phyloP scores from a whole-genome alignment of 2,888 invertebrate genomes.

The Desoria tigrina region DNA sequence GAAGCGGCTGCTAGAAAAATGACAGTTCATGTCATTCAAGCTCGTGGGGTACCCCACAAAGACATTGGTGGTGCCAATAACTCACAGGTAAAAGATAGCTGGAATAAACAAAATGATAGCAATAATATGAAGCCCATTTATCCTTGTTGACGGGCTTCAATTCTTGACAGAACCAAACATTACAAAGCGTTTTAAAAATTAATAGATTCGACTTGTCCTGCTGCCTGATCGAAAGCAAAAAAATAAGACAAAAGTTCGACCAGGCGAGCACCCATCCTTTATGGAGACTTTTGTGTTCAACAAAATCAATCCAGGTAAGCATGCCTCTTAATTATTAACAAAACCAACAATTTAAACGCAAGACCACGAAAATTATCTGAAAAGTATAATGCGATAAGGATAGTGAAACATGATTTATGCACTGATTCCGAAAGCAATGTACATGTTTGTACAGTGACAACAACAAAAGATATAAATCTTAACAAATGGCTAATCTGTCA shows the following conservation, averaged over 20 bases:
- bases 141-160: no score
- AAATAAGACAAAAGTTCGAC: constrained; percentile 88
- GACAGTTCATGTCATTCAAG: constrained; percentile 88
- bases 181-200: no score
- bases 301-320: constrained; percentile 79
- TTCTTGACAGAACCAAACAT: no score
- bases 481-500: no score
- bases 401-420: no score
- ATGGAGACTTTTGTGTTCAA: constrained; percentile 90
- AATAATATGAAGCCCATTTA: no score
- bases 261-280: constrained; percentile 86
- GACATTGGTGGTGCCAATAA: constrained; percentile 69
- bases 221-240: constrained; percentile 91
- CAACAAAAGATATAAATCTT: no score
- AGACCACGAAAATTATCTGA: no score
- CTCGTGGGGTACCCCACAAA: constrained; percentile 74
- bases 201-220: constrained; percentile 81
- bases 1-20: constrained; percentile 88
- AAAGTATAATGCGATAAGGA: no score
- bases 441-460: no score
- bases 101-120: neutral
- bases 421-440: no score
- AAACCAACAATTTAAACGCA: neutral
- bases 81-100: constrained; percentile 63
- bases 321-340: neutral